These are phyloP conservation scores for Zhuqinia jingwanae DNA, from an alignment of 2,888 invertebrate species.

Conservation along the genomic window DNA sequence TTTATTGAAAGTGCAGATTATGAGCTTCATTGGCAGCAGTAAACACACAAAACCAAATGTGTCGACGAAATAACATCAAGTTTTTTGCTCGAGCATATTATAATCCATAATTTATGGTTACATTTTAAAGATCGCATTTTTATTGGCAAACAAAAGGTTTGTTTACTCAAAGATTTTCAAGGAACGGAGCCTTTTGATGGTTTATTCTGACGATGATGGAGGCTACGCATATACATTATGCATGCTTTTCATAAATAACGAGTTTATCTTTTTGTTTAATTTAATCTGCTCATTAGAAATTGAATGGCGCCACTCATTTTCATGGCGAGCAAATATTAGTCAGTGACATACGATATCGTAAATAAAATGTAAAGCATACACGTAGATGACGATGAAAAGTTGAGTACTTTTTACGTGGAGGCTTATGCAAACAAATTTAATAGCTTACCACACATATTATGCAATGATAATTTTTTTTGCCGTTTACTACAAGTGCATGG, in stretches of 20 bases:
- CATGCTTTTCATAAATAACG: too few relatives aligned
- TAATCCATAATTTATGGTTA: neutral
- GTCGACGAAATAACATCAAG: too few relatives aligned
- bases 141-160: neutral
- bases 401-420: too few relatives aligned
- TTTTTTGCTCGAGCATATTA: neutral
- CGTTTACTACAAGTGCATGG: too few relatives aligned
- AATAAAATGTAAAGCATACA: neutral
- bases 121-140: neutral
- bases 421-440: too few relatives aligned
- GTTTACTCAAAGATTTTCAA: neutral
- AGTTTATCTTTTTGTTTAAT: too few relatives aligned
- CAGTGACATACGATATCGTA: too few relatives aligned
- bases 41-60: neutral
- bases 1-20: too few relatives aligned
- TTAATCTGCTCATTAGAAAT: neutral
- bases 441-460: too few relatives aligned
- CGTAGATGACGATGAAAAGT: neutral
- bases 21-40: neutral
- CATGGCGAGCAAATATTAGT: neutral
- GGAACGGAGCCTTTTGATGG: neutral
- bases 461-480: too few relatives aligned
- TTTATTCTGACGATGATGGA: neutral
- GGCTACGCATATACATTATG: neutral
- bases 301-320: slow-evolving; percentile 2